Percentiles rank a stretch among this genome's conserved stretches.
These are phyloP conservation scores for Eciton burchellii DNA, from an alignment of 1,140 invertebrate species.

Conservation along the genomic window DNA sequence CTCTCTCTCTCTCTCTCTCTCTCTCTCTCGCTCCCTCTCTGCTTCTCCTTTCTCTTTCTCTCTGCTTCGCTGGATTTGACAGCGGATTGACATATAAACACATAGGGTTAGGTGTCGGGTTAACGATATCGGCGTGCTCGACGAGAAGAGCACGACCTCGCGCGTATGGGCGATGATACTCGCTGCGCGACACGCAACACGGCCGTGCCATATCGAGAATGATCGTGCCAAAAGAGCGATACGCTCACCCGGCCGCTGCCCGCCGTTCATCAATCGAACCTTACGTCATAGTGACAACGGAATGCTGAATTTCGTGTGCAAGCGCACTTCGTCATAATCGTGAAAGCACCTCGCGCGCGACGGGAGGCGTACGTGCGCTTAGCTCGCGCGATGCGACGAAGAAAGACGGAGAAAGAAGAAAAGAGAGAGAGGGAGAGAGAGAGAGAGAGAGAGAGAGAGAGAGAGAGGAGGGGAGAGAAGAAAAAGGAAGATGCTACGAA, in stretches of 20 bases:
- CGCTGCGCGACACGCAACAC: slow-evolving; percentile 5
- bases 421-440: not conserved
- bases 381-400: not conserved
- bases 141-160: slow-evolving; percentile 3
- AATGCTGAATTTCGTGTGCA: slow-evolving; percentile 58
- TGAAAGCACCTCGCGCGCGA: not conserved
- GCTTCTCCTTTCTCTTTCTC: not conserved
- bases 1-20: not conserved
- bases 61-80: slow-evolving; percentile 7
- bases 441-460: not conserved
- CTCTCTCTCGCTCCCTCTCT: not conserved
- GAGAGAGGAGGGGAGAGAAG: no score
- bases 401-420: not conserved
- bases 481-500: slow-evolving; percentile 10
- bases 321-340: not conserved
- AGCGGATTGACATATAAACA: slow-evolving; percentile 27
- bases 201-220: not conserved
- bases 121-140: slow-evolving; percentile 15
- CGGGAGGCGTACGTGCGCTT: not conserved
- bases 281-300: slow-evolving; percentile 77
- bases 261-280: slow-evolving; percentile 42
- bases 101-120: slow-evolving; percentile 46
- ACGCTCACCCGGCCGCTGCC: not conserved
- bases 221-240: not conserved
- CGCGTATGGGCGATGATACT: not conserved